Base-by-base conservation (phyloP, 2,113 vertebrate genomes). In the Aix galericulata region DNA sequence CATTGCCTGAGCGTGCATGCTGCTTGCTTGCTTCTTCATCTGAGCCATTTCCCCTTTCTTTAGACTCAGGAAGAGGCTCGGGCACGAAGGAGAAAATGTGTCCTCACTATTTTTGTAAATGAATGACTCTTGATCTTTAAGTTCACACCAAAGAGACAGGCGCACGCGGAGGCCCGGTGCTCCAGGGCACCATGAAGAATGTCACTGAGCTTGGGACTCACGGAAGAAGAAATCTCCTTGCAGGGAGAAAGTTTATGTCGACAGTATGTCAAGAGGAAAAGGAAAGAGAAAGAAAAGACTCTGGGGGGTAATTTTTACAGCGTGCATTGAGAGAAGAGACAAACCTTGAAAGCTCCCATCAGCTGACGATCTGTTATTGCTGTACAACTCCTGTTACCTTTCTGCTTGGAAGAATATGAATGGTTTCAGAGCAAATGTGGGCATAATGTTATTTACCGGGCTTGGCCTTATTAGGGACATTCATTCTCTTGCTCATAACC, bases 201-300 rank as follows among this genome's bases (percentile, higher is more conserved):
- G 94, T 97, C 95, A 94, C 94, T 89, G 96, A 95, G 94, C 94
- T 94, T 91, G 78, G 89, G 63, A 50, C 55, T 77, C 87, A 82
- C 4, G 12, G 81, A 32, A 56, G 74, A 15, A 84, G 84, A 94
- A 66, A 87, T 76, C 68, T 34, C 89, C 94, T 94, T 64, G 63
- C 84, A 89, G 96, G 94, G 89, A 89, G 79, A 44, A 75, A 50
- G 74, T 87, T 91, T 91, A n/a, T 91, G 53, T 82, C 91, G 62
- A 29, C 78, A 46, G 95, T 46, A 88, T 95, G 96, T 95, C 94
- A 97, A 79, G 89, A 96, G 81, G 84, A 92, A 94, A 92, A 89
- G 83, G 59, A 34, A 92, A 66, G 71, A 87, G 89, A 76, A 76
- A 50, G 84, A 62, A 89, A 93, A 82, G 74, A 77, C 91, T 94